Evolutionary conservation across 2,797 vertebrate genomes (phyloP), one percentile per base, ranked within the genome.

Genomic region (Alfaro cultratus): DNA sequence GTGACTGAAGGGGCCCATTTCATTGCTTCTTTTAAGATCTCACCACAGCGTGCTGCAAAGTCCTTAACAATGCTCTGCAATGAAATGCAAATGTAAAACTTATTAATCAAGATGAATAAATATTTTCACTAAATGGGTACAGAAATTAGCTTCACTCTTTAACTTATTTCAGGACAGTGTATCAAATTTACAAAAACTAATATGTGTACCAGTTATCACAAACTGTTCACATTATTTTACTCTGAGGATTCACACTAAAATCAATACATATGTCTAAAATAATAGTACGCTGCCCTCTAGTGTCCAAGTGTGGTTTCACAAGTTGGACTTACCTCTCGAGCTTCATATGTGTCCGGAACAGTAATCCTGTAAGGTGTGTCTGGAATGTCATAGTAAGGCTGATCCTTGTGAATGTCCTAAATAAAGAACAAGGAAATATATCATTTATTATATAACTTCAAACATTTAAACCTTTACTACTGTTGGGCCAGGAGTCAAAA

Each of bases 1-100:
- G 99, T 99, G 88, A 99, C 99, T 0, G 99, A 98, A 4, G 99
- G 98, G 0, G 99, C 99, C 99, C 99, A 99, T 85, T 99, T 99
- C 99, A 99, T 99, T 7, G 99, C 99, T 86, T 99, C 99, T 81
- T 99, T 99, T 9, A 99, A 95, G 89, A 99, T 99, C 96, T 99
- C 99, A 49, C 97, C 99, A 93, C 99, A 99, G 74, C 99, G 98
- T 6, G 99, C 99, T 5, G 99, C 98, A 72, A 99, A 99, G 91
- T 99, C 99, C 83, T 99, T 99, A 47, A 99, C 99, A 34, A 99
- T 99, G 89, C 97, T 99, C 99, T 99, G 78, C 0, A 80, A 78
- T 1, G 5, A 76, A 51, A 68, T 8, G 34, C 47, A 31, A 5
- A 15, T 34, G 51, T 1, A 49, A 72, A 2, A 73, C 5, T 31